Evolutionary conservation across 2,888 invertebrate genomes (phyloP).

Genomic region (Zygaena filipendulae): DNA sequence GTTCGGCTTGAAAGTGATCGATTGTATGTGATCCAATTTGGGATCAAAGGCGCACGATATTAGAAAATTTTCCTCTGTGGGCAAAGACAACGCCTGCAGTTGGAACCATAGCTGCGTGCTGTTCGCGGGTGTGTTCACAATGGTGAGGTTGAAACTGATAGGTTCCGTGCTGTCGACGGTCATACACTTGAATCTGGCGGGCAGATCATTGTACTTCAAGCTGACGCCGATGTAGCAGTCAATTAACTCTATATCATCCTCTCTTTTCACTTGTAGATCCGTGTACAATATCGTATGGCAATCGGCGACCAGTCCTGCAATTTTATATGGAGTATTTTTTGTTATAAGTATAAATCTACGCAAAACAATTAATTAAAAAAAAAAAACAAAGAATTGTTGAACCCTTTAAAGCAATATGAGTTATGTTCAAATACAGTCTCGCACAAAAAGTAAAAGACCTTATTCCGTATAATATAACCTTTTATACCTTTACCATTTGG

Average conservation of each 20-base stretch:
- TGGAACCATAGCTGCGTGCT: slow-evolving; percentile 36
- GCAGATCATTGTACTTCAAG: slow-evolving; percentile 31
- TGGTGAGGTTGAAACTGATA: slow-evolving; percentile 43
- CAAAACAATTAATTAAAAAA: too few species aligned
- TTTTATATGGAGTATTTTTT: too few species aligned
- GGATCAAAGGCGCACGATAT: slow-evolving; percentile 59
- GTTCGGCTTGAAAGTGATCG: slow-evolving; percentile 60
- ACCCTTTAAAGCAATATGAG: too few species aligned
- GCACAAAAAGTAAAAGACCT: too few species aligned
- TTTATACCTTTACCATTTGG: too few species aligned
- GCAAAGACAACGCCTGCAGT: slow-evolving; percentile 63
- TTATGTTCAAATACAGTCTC: too few species aligned
- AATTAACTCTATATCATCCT: slow-evolving; percentile 38
- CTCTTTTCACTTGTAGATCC: slow-evolving; percentile 69
- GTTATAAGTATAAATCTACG: too few species aligned
- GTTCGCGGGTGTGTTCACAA: slow-evolving; percentile 34
- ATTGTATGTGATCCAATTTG: slow-evolving; percentile 36
- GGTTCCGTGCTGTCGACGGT: slow-evolving; percentile 34
- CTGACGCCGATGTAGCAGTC: slow-evolving; percentile 37
- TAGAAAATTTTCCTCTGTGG: slow-evolving; percentile 56
- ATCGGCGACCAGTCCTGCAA: slow-evolving; percentile 74
- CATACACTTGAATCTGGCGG: slow-evolving; percentile 62
- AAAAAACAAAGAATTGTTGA: too few species aligned
- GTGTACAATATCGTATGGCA: slow-evolving; percentile 74
- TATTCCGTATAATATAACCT: too few species aligned